These are phyloP conservation scores for Xenopus borealis DNA, from an alignment of 2,113 vertebrate species.

Conservation along the genomic window DNA sequence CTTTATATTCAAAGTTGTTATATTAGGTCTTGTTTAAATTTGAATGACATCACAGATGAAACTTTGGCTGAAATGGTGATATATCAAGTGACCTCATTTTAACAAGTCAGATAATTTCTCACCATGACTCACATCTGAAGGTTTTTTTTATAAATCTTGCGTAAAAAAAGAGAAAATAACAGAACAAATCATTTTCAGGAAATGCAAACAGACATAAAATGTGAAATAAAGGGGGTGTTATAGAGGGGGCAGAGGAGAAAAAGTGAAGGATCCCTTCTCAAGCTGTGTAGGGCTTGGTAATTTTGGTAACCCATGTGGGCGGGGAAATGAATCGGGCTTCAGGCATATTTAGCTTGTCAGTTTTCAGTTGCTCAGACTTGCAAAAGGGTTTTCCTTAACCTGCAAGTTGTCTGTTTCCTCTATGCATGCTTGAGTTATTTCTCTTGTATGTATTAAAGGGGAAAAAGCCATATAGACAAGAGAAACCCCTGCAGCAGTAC, in stretches of 20 bases:
- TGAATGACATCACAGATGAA: slow-evolving; percentile 28
- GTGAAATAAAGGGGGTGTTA: slow-evolving; percentile 18
- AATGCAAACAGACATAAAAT: slow-evolving; percentile 30
- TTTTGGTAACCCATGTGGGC: slow-evolving; percentile 46
- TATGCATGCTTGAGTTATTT: slow-evolving; percentile 36
- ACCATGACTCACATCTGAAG: slow-evolving; percentile 41
- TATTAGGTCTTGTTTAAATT: slow-evolving; percentile 19
- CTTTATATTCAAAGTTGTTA: background rate
- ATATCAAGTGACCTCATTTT: slow-evolving; percentile 41
- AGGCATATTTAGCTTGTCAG: slow-evolving; percentile 47
- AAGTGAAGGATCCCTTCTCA: slow-evolving; percentile 35
- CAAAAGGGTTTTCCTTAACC: slow-evolving; percentile 47
- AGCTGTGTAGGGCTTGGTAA: slow-evolving; percentile 42
- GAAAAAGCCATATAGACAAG: slow-evolving; percentile 19
- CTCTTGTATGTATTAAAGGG: slow-evolving; percentile 10
- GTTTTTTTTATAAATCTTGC: slow-evolving; percentile 35
- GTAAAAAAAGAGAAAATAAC: slow-evolving; percentile 25
- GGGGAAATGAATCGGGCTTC: slow-evolving; percentile 44
- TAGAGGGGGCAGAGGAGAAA: slow-evolving; percentile 32
- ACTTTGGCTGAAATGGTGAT: slow-evolving; percentile 29
- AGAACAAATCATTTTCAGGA: slow-evolving; percentile 15
- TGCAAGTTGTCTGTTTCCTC: slow-evolving; percentile 43
- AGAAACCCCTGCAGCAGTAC: slow-evolving; percentile 13
- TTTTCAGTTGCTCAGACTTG: slow-evolving; percentile 46
- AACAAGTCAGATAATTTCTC: slow-evolving; percentile 38